Percentiles rank a stretch among this genome's conserved stretches.
phyloP scores from a whole-genome alignment of 2,888 invertebrate species.

The Sphecodes monilicornis region DNA sequence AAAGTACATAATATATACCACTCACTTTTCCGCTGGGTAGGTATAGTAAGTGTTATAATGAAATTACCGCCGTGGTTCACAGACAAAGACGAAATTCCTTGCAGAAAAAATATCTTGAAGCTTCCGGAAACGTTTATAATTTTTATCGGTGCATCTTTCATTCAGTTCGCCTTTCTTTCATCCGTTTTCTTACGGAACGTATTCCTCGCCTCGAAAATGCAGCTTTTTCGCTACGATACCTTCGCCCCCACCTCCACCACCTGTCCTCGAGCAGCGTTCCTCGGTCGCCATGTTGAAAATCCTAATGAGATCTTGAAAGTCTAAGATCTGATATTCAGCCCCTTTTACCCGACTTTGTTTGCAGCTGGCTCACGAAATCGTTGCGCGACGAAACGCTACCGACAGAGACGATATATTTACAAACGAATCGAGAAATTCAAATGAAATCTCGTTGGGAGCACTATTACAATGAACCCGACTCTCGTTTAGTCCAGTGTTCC shows the following conservation, averaged over 20 bases:
- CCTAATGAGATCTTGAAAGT: constrained; percentile 65
- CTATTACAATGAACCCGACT: constrained; percentile 8
- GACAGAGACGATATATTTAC: constrained; percentile 51
- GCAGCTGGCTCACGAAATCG: constrained; percentile 54
- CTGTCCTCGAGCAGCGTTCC: background rate
- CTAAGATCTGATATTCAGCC: constrained; percentile 61
- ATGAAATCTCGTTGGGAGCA: constrained; percentile 35
- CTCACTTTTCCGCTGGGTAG: no score
- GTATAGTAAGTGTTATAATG: no score
- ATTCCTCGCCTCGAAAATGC: constrained; percentile 29
- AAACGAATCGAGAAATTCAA: constrained; percentile 58
- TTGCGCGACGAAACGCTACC: constrained; percentile 44
- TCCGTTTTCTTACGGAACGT: constrained; percentile 12
- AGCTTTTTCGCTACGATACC: constrained; percentile 18
- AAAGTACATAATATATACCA: no score
- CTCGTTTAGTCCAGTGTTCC: background rate
- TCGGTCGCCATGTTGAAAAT: constrained; percentile 50
- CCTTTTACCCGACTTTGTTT: constrained; percentile 61
- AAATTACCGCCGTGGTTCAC: background rate
- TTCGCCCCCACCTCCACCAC: background rate
- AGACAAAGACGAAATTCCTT: background rate
- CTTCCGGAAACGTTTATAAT: constrained; percentile 24
- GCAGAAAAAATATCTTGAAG: background rate
- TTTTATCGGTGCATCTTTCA: constrained; percentile 29
- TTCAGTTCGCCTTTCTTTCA: constrained; percentile 32